Conservation (phyloP, 2,113 vertebrate genomes). For the Accipiter virgatus region DNA sequence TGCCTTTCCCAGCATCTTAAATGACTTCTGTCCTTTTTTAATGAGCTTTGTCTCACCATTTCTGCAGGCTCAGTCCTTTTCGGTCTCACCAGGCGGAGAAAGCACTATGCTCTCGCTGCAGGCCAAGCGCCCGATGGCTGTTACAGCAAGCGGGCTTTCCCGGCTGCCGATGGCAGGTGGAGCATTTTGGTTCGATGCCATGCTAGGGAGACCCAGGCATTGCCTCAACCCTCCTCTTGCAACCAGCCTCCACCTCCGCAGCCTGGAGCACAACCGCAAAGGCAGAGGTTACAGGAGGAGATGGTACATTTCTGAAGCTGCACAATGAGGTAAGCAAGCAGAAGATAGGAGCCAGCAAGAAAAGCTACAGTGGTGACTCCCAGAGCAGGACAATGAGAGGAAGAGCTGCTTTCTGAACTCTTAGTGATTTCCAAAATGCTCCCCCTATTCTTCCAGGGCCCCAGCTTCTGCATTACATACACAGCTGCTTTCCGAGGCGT, state of each 20-base stretch:
- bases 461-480: not conserved
- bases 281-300: not conserved
- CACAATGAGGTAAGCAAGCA: not conserved
- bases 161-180: accelerated
- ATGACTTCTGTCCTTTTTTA: not conserved
- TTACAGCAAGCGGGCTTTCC: not conserved
- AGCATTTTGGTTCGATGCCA: not conserved
- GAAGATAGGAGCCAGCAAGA: not conserved
- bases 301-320: not conserved
- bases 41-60: not conserved
- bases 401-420: not conserved
- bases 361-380: not conserved
- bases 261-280: not conserved
- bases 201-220: not conserved
- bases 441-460: not conserved
- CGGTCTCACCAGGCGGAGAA: accelerated
- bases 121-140: not conserved
- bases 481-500: not conserved
- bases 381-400: not conserved
- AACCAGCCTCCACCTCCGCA: not conserved
- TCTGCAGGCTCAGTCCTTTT: not conserved
- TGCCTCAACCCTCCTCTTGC: not conserved
- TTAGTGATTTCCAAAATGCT: not conserved
- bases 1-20: not conserved
- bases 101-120: not conserved